phyloP scores from a whole-genome alignment of 2,113 vertebrate genomes.

The Tringa solitaria region DNA sequence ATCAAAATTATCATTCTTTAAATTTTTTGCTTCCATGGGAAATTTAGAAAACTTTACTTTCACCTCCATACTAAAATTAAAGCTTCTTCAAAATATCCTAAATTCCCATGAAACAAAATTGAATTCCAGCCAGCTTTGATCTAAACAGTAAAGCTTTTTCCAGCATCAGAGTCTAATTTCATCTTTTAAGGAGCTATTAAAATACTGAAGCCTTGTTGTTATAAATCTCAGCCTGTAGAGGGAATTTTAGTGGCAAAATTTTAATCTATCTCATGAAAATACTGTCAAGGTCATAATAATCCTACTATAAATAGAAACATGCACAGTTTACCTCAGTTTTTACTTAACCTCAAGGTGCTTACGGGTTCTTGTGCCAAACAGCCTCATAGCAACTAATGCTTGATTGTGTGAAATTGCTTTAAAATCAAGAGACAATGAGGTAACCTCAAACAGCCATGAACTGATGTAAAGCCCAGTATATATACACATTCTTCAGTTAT shows the following conservation, averaged over 20 bases:
- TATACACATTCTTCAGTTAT: background rate
- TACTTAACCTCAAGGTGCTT: conserved; percentile 12
- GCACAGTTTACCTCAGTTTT: background rate
- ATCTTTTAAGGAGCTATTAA: background rate
- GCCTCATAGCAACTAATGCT: background rate
- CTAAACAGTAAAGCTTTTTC: background rate
- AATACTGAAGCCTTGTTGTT: conserved; percentile 1
- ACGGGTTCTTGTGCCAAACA: background rate
- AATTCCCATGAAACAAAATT: background rate
- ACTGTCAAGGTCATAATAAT: background rate
- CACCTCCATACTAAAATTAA: background rate
- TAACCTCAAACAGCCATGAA: background rate
- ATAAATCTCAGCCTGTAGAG: conserved; percentile 1
- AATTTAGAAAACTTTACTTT: background rate
- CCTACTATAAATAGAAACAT: background rate
- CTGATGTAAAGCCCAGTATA: background rate
- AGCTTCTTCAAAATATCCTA: background rate
- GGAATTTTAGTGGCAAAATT: conserved; percentile 26
- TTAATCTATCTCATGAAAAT: conserved; percentile 10
- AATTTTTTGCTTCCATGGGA: background rate
- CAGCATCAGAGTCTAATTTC: background rate
- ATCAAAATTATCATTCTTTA: rapidly evolving
- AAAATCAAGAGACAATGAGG: background rate
- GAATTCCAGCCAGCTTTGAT: background rate
- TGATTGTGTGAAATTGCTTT: background rate